A percentile compares a stretch with the other conserved stretches of the same genome.
These are phyloP conservation scores for Eledona agricola DNA, from an alignment of 2,888 invertebrate species.

Conservation along the genomic window DNA sequence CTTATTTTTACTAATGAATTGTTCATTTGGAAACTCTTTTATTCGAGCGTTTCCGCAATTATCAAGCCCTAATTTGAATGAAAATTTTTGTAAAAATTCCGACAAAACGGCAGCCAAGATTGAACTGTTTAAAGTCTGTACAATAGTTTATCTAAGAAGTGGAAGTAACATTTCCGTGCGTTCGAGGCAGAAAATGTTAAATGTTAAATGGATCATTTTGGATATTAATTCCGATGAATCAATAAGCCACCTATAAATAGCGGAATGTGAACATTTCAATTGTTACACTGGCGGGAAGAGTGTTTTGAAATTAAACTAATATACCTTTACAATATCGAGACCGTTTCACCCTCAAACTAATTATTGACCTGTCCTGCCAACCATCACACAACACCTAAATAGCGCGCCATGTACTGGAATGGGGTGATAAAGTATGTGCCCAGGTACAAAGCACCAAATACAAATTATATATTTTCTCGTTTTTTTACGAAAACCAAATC, in stretches of 20 bases:
- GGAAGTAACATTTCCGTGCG: no score
- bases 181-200: no score
- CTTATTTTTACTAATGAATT: constrained; percentile 24
- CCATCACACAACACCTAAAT: constrained; percentile 22
- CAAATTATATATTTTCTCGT: constrained; percentile 10
- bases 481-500: constrained; percentile 11
- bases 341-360: constrained; percentile 24
- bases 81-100: constrained; percentile 21
- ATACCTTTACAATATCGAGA: constrained; percentile 19
- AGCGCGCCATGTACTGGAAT: constrained; percentile 18
- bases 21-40: constrained; percentile 16
- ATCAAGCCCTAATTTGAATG: constrained; percentile 22
- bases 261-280: constrained; percentile 13
- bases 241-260: constrained; percentile 20
- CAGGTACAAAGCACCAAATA: constrained; percentile 14
- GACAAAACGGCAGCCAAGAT: no score
- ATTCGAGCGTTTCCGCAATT: constrained; percentile 20
- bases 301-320: constrained; percentile 21
- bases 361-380: constrained; percentile 21
- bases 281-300: constrained; percentile 8
- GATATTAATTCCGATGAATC: constrained; percentile 15
- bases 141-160: no score
- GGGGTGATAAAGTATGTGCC: constrained; percentile 13
- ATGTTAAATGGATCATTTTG: constrained; percentile 12
- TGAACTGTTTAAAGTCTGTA: no score